Evolutionary conservation across 1,140 invertebrate genomes (phyloP), one percentile per base, ranked within the genome.

Genomic region (Idris sp.): DNA sequence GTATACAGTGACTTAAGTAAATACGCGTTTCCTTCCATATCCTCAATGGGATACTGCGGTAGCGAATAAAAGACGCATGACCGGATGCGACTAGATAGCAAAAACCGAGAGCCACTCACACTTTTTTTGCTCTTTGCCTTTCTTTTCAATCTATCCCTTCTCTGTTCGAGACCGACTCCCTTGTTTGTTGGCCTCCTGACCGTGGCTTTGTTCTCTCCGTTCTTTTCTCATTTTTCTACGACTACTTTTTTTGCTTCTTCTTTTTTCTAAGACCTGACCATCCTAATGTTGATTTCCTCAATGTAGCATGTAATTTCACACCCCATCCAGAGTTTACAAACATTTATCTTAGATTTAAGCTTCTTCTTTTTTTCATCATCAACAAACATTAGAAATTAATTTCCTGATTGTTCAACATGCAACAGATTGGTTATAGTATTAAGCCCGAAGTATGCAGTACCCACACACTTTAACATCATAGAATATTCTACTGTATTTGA

Each of bases 61-160:
- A 40, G 53, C 41, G 44, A 61, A 49, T 72, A 71, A 69, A 81
- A 73, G 75, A 82, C 80, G 74, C 76, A 80, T 82, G 79, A 82
- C 82, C 82, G 83, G 84, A 85, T 85, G 80, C 81, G 80, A 84
- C 80, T 79, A 40, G 49, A 54, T 75, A 43, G 75, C 77, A 86
- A 85, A 85, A 84, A 84, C 74, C 78, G n/a, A n/a, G 38, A 58
- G 71, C 54, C 75, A 80, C 78, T 81, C 79, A 79, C 78, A 74
- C 78, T 77, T 79, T 76, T 78, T 79, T 73, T 78, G 75, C 44
- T 68, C 28, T 26, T 33, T 53, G 16, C 31, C 54, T 58, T 75
- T 65, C 69, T 74, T 69, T 72, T 77, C 77, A 67, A 74, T 78
- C 74, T 59, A 59, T 69, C 58, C 53, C 73, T 69, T 71, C 58